Conservation (phyloP, 2,113 vertebrate species). For the Hippocampus guttulatus region DNA sequence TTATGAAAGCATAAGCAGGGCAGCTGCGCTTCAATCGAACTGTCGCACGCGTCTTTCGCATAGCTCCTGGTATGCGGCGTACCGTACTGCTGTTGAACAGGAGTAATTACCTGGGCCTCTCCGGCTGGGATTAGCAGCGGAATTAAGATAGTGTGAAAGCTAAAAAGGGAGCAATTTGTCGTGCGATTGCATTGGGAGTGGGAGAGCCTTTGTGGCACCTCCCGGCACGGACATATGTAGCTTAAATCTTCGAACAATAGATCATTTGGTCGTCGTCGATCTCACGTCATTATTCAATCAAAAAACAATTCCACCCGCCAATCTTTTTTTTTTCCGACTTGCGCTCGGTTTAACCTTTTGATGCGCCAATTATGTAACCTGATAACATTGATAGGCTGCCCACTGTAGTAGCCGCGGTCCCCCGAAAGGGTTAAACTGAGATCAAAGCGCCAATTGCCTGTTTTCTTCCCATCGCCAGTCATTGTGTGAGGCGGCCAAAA, state of each 20-base stretch:
- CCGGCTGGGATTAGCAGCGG: constrained; percentile 42
- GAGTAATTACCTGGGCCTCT: constrained; percentile 58
- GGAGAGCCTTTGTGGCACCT: not conserved
- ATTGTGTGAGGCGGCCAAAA: constrained; percentile 2
- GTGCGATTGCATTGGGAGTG: constrained; percentile 12
- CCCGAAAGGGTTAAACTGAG: not conserved
- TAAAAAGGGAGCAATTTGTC: constrained; percentile 25
- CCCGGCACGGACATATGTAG: not conserved
- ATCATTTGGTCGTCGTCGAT: constrained; percentile 28
- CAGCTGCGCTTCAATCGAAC: constrained; percentile 11
- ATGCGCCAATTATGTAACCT: no score
- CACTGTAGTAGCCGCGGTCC: no score
- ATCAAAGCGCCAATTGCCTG: not conserved
- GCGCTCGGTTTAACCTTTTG: no score
- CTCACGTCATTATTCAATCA: constrained; percentile 33
- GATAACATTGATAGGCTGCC: no score
- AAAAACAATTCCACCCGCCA: not conserved
- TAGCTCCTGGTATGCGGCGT: constrained; percentile 30
- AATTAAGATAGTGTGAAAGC: constrained; percentile 52
- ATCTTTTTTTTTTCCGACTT: not conserved
- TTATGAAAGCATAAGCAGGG: constrained; percentile 31
- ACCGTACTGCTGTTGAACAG: constrained; percentile 48
- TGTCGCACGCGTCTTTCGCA: constrained; percentile 13
- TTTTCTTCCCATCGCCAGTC: no score
- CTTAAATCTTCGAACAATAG: not conserved